Evolutionary conservation across 2,888 invertebrate species (phyloP).

Genomic region (Plebejus anna): DNA sequence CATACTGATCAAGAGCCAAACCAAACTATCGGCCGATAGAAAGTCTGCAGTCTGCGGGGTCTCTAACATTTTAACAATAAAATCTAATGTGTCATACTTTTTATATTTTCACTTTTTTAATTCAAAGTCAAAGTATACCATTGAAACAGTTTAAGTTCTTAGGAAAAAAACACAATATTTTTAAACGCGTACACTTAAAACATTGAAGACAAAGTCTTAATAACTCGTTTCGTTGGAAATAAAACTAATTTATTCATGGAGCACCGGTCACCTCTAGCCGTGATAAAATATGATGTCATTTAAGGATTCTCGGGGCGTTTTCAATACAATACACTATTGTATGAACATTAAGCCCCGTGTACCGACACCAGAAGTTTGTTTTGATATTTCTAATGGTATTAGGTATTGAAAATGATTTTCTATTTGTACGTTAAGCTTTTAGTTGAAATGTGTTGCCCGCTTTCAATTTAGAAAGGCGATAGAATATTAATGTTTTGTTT

Average conservation of each 20-base stretch:
- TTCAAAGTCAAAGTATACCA: too few species aligned
- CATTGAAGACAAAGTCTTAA: not conserved
- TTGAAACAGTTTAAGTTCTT: too few species aligned
- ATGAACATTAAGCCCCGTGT: slow-evolving; percentile 13
- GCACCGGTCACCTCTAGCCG: not conserved
- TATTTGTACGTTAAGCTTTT: slow-evolving; percentile 4
- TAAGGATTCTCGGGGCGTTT: not conserved
- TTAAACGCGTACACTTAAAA: not conserved
- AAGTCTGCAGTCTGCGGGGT: too few species aligned
- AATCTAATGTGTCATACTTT: too few species aligned
- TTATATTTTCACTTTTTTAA: too few species aligned
- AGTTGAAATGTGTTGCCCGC: not conserved
- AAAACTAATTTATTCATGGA: slow-evolving; percentile 5
- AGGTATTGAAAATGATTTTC: slow-evolving; percentile 1
- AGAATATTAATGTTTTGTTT: not conserved
- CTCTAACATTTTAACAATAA: too few species aligned
- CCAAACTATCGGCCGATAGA: too few species aligned
- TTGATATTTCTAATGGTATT: slow-evolving; percentile 16
- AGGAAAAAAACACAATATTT: not conserved
- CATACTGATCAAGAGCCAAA: too few species aligned
- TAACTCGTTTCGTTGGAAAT: not conserved
- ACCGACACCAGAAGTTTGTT: slow-evolving; percentile 2
- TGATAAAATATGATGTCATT: slow-evolving; percentile 27
- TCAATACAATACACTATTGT: slow-evolving; percentile 24
- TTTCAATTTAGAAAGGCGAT: slow-evolving; percentile 3